Conservation (phyloP, 2,888 invertebrate species). For the Eutolmus rufibarbis region DNA sequence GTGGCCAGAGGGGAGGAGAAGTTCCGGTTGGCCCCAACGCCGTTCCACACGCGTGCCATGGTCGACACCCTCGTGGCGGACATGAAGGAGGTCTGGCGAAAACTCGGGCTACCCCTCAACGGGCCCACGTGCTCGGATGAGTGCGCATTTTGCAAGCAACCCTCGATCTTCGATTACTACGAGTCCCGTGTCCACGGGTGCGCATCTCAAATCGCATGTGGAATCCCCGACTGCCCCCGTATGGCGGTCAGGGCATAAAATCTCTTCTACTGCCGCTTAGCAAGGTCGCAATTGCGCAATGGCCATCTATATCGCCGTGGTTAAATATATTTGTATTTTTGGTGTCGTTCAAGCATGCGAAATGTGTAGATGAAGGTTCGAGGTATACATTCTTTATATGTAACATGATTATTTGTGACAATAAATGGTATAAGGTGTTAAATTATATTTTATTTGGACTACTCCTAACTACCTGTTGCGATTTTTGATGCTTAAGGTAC, state of each 20-base stretch:
- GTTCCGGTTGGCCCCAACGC: slow-evolving; percentile 91
- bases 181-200: slow-evolving; percentile 62
- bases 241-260: slow-evolving; percentile 54
- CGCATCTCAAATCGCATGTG: slow-evolving; percentile 60
- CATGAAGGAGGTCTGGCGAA: slow-evolving; percentile 81
- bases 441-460: neutral
- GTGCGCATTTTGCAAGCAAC: slow-evolving; percentile 70
- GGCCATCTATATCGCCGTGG: neutral
- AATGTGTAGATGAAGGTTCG: neutral
- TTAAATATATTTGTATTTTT: neutral
- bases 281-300: neutral
- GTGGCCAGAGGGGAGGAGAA: slow-evolving; percentile 93
- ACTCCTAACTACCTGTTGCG: neutral
- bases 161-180: slow-evolving; percentile 65
- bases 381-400: neutral
- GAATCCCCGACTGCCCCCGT: slow-evolving; percentile 70
- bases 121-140: slow-evolving; percentile 66
- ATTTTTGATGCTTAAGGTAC: neutral
- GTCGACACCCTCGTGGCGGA: slow-evolving; percentile 84
- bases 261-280: neutral
- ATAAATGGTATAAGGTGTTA: neutral
- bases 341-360: neutral
- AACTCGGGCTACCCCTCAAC: slow-evolving; percentile 74
- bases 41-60: slow-evolving; percentile 85
- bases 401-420: neutral